phyloP scores from a whole-genome alignment of 2,113 vertebrate species.

The Ranitomeya imitator region DNA sequence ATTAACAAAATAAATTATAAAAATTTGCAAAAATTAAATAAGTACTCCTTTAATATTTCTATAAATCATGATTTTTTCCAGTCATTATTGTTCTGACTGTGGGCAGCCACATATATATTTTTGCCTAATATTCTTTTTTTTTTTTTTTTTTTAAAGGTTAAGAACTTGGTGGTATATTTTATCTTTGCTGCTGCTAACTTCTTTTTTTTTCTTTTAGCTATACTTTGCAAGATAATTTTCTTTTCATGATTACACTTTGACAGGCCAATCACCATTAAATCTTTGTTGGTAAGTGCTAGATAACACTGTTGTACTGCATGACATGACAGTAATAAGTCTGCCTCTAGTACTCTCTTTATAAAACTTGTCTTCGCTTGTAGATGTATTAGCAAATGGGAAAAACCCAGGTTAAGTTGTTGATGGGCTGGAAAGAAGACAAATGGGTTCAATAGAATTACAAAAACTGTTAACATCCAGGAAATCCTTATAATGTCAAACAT shows the following conservation, averaged over 20 bases:
- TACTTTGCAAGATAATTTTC: background rate
- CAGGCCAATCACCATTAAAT: background rate
- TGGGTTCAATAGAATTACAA: constrained; percentile 4
- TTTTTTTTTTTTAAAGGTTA: background rate
- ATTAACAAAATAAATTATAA: no score
- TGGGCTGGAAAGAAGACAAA: constrained; percentile 24
- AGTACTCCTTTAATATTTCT: no score
- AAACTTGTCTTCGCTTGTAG: constrained; percentile 11
- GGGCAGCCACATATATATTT: no score
- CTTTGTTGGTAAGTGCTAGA: background rate
- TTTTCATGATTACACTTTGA: background rate
- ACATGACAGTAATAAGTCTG: background rate
- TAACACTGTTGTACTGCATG: background rate
- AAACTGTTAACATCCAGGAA: constrained; percentile 33
- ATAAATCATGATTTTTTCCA: no score
- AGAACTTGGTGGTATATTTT: background rate
- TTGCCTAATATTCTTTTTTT: no score
- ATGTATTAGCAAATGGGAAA: constrained; percentile 9
- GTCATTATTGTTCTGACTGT: no score
- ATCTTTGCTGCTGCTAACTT: background rate
- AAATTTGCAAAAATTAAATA: no score
- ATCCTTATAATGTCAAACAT: constrained; percentile 32
- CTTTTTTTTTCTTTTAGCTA: background rate
- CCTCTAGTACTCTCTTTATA: background rate
- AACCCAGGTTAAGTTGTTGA: constrained; percentile 16